Evolutionary conservation across 2,113 vertebrate genomes (phyloP), one percentile per base, ranked within the genome.

Genomic region (Vulpes lagopus): DNA sequence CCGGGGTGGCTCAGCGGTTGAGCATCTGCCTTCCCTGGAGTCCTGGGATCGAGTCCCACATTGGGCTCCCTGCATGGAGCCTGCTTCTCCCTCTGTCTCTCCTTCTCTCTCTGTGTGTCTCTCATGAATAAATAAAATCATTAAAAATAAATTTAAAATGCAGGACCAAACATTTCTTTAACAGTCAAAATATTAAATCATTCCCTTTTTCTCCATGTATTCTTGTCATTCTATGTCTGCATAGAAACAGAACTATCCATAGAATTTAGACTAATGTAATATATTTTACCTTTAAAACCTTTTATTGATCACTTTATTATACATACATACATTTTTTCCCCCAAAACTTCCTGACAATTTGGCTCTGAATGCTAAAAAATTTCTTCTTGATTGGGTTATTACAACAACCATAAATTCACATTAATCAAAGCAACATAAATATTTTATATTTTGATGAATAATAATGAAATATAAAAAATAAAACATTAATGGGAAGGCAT

Each of bases 381-480:
- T 60, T 97, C 80, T 67, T 86, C n/a, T 90, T 43, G 60, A 84
- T 83, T 91, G 16, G n/a, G 43, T 51, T 95, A 92, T 76, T 81
- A 38, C 10, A 91, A 12, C 8, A 93, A 79, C 79, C 92, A 71
- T 57, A 81, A 92, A 81, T 97, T 81, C 43, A 87, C 57, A 79
- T 89, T 96, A 97, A 94, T 95, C 86, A 91, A 94, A 95, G 35
- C 10, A 92, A 67, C 62, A 92, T 94, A 96, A 97, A 95, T 95
- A 97, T 92, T 97, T 98, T 80, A 83, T 35, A 96, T 90, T 94
- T 92, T 97, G 84, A 95, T 95, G 69, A 91, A 86, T 79, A 96
- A 73, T 88, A 79, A 89, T 64, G 55, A 95, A 95, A 90, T 65
- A 86, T 38, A 64, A 90, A 74, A 97, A 89, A 35, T 79, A 91